Percentiles rank a stretch among this genome's conserved stretches.
Evolutionary conservation across 2,888 invertebrate species (phyloP).

Genomic region (Drosophila borealis): DNA sequence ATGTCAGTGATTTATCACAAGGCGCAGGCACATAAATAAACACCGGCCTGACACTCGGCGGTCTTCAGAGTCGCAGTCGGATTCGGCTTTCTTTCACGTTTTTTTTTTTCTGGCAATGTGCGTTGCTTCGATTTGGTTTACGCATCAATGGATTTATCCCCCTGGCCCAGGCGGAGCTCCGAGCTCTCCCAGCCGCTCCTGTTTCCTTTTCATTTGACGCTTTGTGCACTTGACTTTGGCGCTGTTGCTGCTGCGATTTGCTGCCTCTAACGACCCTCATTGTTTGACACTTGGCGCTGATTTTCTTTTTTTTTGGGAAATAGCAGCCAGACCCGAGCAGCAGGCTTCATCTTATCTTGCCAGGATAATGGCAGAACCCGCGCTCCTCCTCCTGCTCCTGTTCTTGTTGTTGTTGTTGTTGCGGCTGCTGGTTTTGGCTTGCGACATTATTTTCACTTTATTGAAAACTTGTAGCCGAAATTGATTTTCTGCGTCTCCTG

Average conservation of each 20-base stretch:
- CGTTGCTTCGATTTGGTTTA: slow-evolving; percentile 71
- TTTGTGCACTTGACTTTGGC: slow-evolving; percentile 77
- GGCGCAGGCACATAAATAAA: slow-evolving; percentile 75
- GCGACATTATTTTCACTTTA: slow-evolving; percentile 80
- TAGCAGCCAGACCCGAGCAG: slow-evolving; percentile 28
- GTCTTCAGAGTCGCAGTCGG: slow-evolving; percentile 31
- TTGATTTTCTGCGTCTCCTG: slow-evolving; percentile 76
- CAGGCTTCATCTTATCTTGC: slow-evolving; percentile 47
- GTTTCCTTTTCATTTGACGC: slow-evolving; percentile 78
- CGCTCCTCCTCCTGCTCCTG: slow-evolving; percentile 26
- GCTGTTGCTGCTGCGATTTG: slow-evolving; percentile 63
- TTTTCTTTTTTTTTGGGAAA: slow-evolving; percentile 57
- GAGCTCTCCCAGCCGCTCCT: neutral
- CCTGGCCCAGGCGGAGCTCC: slow-evolving; percentile 15
- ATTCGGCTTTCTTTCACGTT: slow-evolving; percentile 40
- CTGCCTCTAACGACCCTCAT: slow-evolving; percentile 77
- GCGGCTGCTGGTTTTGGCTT: slow-evolving; percentile 49
- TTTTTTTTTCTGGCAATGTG: slow-evolving; percentile 63
- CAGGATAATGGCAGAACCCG: slow-evolving; percentile 62
- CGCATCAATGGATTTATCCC: slow-evolving; percentile 72
- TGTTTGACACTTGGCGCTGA: slow-evolving; percentile 77
- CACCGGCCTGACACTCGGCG: slow-evolving; percentile 61
- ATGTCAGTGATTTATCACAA: slow-evolving; percentile 77
- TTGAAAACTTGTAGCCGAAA: slow-evolving; percentile 79
- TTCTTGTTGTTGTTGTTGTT: slow-evolving; percentile 27